These are phyloP conservation scores for Leptobrachium ailaonicum DNA, from an alignment of 2,113 vertebrate genomes.

Conservation along the genomic window DNA sequence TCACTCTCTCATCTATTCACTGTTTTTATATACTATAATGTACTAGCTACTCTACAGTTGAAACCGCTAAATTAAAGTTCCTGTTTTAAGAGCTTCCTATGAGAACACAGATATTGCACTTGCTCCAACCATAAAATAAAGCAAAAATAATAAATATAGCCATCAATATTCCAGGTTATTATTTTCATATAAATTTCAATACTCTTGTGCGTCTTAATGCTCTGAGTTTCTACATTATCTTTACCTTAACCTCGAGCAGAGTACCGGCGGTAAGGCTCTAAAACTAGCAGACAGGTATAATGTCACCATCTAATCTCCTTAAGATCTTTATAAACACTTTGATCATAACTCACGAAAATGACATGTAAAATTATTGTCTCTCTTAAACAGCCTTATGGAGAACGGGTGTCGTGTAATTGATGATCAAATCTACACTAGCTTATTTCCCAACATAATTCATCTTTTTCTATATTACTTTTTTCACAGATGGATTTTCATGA, in stretches of 20 bases:
- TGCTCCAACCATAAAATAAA: too few relatives aligned
- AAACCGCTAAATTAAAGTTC: too few relatives aligned
- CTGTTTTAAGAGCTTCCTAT: too few relatives aligned
- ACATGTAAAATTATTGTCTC: slow-evolving; percentile 28
- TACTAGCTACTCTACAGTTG: too few relatives aligned
- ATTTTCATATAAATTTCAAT: neutral
- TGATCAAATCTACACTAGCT: slow-evolving; percentile 43
- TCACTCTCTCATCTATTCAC: too few relatives aligned
- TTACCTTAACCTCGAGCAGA: neutral
- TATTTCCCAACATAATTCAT: slow-evolving; percentile 53
- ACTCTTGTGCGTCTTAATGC: neutral
- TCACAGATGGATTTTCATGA: slow-evolving; percentile 56
- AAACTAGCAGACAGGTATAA: slow-evolving; percentile 1
- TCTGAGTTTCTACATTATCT: neutral
- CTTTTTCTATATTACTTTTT: slow-evolving; percentile 57
- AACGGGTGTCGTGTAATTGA: slow-evolving; percentile 42
- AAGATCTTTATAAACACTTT: slow-evolving; percentile 27
- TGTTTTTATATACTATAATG: too few relatives aligned
- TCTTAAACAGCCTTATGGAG: slow-evolving; percentile 38
- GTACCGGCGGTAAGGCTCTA: neutral
- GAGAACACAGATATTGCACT: too few relatives aligned
- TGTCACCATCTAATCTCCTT: neutral
- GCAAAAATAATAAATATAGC: too few relatives aligned
- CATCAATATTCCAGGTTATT: too few relatives aligned
- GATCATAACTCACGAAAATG: slow-evolving; percentile 37